Percentiles rank a stretch among this genome's conserved stretches.
phyloP scores from a whole-genome alignment of 2,888 invertebrate species.

The Trisateles emortualis region DNA sequence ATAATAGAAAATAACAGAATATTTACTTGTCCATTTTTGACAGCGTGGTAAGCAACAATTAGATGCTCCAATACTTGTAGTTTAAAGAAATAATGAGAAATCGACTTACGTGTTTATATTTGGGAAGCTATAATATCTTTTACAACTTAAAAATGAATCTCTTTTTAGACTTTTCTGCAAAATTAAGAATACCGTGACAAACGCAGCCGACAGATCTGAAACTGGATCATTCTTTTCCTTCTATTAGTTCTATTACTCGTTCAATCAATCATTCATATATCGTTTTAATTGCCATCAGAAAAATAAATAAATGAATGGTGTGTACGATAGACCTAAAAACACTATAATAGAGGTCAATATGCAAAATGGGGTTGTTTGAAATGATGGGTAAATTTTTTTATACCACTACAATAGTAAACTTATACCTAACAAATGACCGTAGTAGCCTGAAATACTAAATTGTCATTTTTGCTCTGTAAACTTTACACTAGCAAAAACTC shows the following conservation, averaged over 20 bases:
- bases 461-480: too few relatives aligned
- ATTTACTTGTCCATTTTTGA: slow-evolving; percentile 47
- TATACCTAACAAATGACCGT: too few relatives aligned
- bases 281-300: neutral
- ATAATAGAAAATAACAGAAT: slow-evolving; percentile 33
- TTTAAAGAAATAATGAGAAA: neutral
- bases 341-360: neutral
- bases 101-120: slow-evolving; percentile 34
- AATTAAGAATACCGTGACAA: slow-evolving; percentile 42
- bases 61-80: neutral
- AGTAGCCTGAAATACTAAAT: too few relatives aligned
- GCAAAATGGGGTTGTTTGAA: too few relatives aligned
- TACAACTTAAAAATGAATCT: slow-evolving; percentile 22
- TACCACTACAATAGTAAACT: too few relatives aligned
- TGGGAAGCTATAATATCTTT: slow-evolving; percentile 16
- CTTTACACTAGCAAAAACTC: too few relatives aligned
- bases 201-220: slow-evolving; percentile 36
- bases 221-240: slow-evolving; percentile 30
- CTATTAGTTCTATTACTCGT: slow-evolving; percentile 4
- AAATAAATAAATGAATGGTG: neutral
- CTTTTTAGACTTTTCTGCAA: slow-evolving; percentile 27
- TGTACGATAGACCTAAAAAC: neutral
- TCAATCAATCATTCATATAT: slow-evolving; percentile 6
- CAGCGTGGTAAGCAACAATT: slow-evolving; percentile 27
- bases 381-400: too few relatives aligned